These are phyloP conservation scores for Tetramorium alpestre DNA, from an alignment of 1,140 invertebrate species.

Conservation along the genomic window DNA sequence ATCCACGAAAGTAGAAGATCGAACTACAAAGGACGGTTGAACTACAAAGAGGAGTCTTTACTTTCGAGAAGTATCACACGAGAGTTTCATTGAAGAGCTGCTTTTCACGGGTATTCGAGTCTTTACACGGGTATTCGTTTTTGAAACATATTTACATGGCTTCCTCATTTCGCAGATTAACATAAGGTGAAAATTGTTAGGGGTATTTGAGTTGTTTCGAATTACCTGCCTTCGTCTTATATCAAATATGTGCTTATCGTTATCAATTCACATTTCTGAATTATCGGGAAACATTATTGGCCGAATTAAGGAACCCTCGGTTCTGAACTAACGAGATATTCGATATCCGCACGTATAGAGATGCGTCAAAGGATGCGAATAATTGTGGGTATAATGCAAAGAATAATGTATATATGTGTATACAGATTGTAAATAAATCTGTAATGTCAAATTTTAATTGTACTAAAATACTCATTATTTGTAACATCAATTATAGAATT, in stretches of 20 bases:
- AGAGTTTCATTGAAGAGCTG: neutral
- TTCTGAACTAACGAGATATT: conserved; percentile 15
- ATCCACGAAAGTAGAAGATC: conserved; percentile 17
- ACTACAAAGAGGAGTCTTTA: conserved; percentile 28
- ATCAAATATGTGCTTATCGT: neutral
- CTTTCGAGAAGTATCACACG: neutral
- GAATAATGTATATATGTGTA: neutral
- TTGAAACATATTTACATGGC: neutral
- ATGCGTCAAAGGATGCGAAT: neutral
- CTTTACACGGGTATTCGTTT: conserved; percentile 5
- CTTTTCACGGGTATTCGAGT: neutral
- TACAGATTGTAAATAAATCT: neutral
- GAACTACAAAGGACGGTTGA: conserved; percentile 6
- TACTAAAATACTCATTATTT: neutral
- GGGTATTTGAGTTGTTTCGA: neutral
- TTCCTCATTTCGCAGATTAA: conserved; percentile 14
- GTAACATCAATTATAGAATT: neutral
- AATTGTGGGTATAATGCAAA: neutral
- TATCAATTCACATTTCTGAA: conserved; percentile 29
- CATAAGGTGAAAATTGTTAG: conserved; percentile 9
- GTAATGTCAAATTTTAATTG: too few species aligned
- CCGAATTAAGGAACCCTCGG: neutral
- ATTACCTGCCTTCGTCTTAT: neutral
- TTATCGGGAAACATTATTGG: conserved; percentile 15
- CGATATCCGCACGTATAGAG: neutral